Evolutionary conservation across 1,140 invertebrate species (phyloP), one percentile per base, ranked within the genome.

Genomic region (Saccostrea cuccullata): DNA sequence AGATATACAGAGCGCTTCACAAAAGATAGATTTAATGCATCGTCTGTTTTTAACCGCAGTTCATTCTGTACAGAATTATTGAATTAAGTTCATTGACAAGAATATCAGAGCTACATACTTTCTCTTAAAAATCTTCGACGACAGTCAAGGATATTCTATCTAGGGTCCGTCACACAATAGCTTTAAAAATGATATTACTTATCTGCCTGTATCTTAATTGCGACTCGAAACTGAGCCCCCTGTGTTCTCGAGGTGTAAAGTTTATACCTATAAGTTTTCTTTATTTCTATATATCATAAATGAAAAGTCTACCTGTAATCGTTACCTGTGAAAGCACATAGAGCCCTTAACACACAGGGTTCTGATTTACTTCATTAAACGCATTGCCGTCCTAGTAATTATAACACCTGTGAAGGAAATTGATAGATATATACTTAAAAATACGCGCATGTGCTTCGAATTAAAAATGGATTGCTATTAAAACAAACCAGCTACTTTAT

Each of bases 11-110:
- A 13, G 70, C 9, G 70, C 8, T 36, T 9, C 30, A 77, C 30
- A 30, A 77, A 77, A 77, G 30, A 30, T 12, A 77, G 70, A 77
- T 77, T 77, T 77, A 77, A 77, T 77, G 70, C 70, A 77, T 77
- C 70, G 70, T 36, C 70, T 77, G 70, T 77, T 77, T 30, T 36
- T 30, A 77, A 77, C 70, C 70, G 30, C 70, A 26, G 30, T 77
- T 77, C 70, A 77, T 77, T 26, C 70, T 64, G n/a, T 20, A 64
- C 15, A n/a, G 8, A 64, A 64, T 64, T 64, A 64, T 64, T n/a
- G 26, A 40, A 77, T 36, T 26, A 36, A 30, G 23, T 30, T 26
- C 70, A 77, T 77, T 77, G 70, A 77, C 23, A 77, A 30, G 13
- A 64, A 36, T 36, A 36, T 26, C 15, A 30, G 70, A 2, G 26